Percentiles rank a stretch among this genome's conserved stretches.
phyloP scores from a whole-genome alignment of 1,140 invertebrate species.

The Achroia grisella region DNA sequence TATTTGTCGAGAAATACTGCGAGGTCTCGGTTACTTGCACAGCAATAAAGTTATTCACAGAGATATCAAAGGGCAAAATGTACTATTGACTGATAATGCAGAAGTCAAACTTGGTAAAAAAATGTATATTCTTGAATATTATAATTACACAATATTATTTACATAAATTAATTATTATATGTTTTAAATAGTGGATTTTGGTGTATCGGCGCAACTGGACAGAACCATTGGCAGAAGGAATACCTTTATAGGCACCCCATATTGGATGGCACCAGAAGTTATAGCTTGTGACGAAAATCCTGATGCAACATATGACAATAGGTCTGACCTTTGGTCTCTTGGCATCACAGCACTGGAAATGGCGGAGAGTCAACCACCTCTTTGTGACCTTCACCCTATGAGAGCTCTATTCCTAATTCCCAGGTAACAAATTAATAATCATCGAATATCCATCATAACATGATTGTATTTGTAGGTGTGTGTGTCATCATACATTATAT shows the following conservation, averaged over 20 bases:
- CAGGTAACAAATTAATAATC: constrained; percentile 62
- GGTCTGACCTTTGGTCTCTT: constrained; percentile 98
- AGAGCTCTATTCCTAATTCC: constrained; percentile 98
- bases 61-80: constrained; percentile 99
- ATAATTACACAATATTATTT: background rate
- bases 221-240: constrained; percentile 98
- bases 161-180: constrained; percentile 1
- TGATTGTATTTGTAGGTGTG: background rate
- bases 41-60: constrained; percentile 99
- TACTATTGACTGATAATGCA: constrained; percentile 98
- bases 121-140: background rate
- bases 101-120: constrained; percentile 95
- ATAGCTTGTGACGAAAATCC: constrained; percentile 99
- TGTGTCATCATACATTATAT: no score
- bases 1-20: constrained; percentile 97
- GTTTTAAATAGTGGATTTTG: constrained; percentile 92
- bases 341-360: constrained; percentile 99
- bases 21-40: constrained; percentile 98
- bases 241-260: constrained; percentile 99
- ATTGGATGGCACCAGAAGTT: constrained; percentile 98
- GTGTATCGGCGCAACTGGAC: constrained; percentile 99
- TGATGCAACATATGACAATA: constrained; percentile 99
- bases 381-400: constrained; percentile 99
- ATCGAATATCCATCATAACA: no score
- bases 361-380: constrained; percentile 99